phyloP scores from a whole-genome alignment of 2,797 vertebrate genomes.

The Tapirus indicus region DNA sequence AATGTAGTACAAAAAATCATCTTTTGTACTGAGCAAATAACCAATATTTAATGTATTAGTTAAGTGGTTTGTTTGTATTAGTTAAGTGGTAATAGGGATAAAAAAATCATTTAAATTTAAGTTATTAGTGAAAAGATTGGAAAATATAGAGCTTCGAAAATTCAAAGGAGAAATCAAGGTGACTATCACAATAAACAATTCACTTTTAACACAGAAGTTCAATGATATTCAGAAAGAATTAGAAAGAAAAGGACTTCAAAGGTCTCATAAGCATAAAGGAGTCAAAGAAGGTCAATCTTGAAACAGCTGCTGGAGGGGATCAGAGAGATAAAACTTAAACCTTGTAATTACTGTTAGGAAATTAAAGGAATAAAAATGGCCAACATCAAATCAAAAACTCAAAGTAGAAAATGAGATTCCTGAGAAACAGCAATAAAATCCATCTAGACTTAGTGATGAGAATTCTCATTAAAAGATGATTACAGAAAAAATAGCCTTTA shows the following conservation, averaged over 20 bases:
- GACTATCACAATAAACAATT: constrained; percentile 72
- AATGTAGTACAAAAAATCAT: not conserved
- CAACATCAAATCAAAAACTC: constrained; percentile 63
- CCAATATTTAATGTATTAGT: not conserved
- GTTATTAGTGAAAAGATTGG: not conserved
- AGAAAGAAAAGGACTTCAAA: constrained; percentile 78
- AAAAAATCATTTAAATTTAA: constrained; percentile 41
- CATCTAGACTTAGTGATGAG: not conserved
- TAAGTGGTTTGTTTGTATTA: not conserved
- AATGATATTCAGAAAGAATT: constrained; percentile 76
- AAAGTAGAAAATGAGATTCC: constrained; percentile 61
- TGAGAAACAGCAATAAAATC: constrained; percentile 58
- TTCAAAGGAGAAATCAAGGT: constrained; percentile 78
- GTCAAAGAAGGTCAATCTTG: constrained; percentile 74
- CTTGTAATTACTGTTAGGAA: constrained; percentile 71
- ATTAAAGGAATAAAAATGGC: constrained; percentile 76
- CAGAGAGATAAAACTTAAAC: constrained; percentile 79
- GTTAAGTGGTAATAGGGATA: not conserved
- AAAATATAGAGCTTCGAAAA: constrained; percentile 57
- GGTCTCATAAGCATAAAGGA: constrained; percentile 80
- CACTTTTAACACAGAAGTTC: constrained; percentile 74
- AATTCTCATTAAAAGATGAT: constrained; percentile 18
- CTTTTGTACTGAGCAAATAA: not conserved
- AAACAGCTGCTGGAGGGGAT: constrained; percentile 76
- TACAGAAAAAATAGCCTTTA: not conserved